phyloP scores from a whole-genome alignment of 2,797 vertebrate genomes.

The Cirrhinus mrigala region DNA sequence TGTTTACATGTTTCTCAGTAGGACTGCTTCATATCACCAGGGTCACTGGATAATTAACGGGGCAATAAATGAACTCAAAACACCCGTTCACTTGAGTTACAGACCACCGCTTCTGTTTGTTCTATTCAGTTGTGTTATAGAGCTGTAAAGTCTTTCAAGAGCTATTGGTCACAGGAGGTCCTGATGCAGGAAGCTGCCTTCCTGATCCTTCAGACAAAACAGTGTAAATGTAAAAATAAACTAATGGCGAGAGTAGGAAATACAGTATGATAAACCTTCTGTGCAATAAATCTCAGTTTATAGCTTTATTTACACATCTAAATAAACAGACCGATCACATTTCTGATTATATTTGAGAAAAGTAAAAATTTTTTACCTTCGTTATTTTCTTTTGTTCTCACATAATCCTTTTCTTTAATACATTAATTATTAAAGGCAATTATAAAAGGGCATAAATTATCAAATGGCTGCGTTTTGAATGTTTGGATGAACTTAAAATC shows the following conservation, averaged over 20 bases:
- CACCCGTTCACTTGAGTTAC: not conserved
- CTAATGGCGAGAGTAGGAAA: not conserved
- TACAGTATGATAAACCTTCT: not conserved
- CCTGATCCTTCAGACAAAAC: slow-evolving; percentile 74
- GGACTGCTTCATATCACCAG: not conserved
- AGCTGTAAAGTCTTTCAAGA: slow-evolving; percentile 73
- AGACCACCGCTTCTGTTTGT: not conserved
- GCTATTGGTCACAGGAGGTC: slow-evolving; percentile 68
- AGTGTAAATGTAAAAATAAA: slow-evolving; percentile 55
- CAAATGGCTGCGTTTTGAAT: not conserved
- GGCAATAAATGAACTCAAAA: not conserved
- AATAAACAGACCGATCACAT: not conserved
- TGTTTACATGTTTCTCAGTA: not conserved
- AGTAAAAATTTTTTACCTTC: not conserved
- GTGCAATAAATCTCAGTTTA: too few relatives aligned
- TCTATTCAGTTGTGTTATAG: slow-evolving; percentile 5
- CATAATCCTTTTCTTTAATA: not conserved
- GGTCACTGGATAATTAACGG: not conserved
- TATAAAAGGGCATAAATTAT: not conserved
- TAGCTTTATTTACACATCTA: not conserved
- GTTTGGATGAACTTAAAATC: not conserved
- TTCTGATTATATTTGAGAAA: not conserved
- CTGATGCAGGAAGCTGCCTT: slow-evolving; percentile 65
- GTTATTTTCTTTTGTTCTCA: not conserved
- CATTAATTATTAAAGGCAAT: not conserved